Percentiles rank a stretch among this genome's conserved stretches.
These are phyloP conservation scores for Lucifuga dentata DNA, from an alignment of 2,113 vertebrate species.

Conservation along the genomic window DNA sequence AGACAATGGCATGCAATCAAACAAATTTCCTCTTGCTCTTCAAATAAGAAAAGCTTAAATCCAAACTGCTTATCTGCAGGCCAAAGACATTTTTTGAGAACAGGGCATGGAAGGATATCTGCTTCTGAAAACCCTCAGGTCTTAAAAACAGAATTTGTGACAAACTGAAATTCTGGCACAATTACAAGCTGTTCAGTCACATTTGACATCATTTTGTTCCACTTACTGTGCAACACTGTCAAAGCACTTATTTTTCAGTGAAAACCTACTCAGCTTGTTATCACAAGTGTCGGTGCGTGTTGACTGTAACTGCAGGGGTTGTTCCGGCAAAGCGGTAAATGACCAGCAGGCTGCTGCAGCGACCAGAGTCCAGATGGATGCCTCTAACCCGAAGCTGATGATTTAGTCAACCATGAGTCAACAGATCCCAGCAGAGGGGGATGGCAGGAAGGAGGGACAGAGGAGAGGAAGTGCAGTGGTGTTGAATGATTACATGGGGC, in stretches of 20 bases:
- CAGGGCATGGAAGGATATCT: constrained; percentile 15
- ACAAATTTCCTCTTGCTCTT: constrained; percentile 22
- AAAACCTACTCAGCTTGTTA: constrained; percentile 59
- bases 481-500: constrained; percentile 71
- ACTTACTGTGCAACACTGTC: constrained; percentile 35
- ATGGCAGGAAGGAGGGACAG: constrained; percentile 53
- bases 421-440: constrained; percentile 66
- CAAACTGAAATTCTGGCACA: constrained; percentile 41
- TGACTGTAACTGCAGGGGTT: constrained; percentile 56
- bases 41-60: constrained; percentile 13
- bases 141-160: constrained; percentile 40
- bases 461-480: constrained; percentile 65
- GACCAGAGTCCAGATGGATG: constrained; percentile 60
- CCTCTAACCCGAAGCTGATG: constrained; percentile 65
- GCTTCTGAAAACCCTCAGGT: constrained; percentile 8
- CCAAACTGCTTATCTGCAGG: constrained; percentile 24
- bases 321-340: constrained; percentile 63
- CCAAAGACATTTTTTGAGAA: constrained; percentile 20
- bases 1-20: constrained; percentile 21
- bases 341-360: constrained; percentile 51
- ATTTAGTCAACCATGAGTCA: constrained; percentile 76
- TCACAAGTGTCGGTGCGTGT: constrained; percentile 61
- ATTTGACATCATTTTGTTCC: constrained; percentile 44
- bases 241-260: constrained; percentile 49
- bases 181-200: constrained; percentile 36